phyloP scores from a whole-genome alignment of 2,888 invertebrate genomes.

The Dendrolimus houi region DNA sequence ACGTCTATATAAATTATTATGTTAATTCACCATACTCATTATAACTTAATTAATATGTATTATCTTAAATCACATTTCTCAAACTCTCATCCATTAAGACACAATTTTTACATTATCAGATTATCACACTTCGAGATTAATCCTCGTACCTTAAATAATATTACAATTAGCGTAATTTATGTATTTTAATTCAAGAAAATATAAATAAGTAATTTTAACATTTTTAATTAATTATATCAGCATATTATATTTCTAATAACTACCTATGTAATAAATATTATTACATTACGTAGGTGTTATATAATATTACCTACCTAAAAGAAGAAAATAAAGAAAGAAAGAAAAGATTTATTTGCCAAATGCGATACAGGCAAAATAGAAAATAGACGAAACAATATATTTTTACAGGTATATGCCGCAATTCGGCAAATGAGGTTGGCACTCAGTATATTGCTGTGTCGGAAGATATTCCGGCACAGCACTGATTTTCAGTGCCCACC shows the following conservation, averaged over 20 bases:
- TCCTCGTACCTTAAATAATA: slow-evolving; percentile 12
- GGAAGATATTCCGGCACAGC: too few species aligned
- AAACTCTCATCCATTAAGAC: slow-evolving; percentile 35
- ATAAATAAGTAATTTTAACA: slow-evolving; percentile 2
- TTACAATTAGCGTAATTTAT: neutral
- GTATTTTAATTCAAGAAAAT: neutral
- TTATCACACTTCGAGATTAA: slow-evolving; percentile 50
- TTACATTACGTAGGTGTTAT: too few species aligned
- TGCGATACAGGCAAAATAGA: too few species aligned
- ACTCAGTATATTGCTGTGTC: too few species aligned
- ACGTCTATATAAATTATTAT: neutral
- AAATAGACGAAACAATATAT: too few species aligned
- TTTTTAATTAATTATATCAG: slow-evolving; percentile 9
- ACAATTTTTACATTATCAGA: slow-evolving; percentile 49
- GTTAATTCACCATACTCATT: neutral
- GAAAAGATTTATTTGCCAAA: too few species aligned
- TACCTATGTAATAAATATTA: too few species aligned
- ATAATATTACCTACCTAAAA: too few species aligned
- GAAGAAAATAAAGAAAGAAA: too few species aligned
- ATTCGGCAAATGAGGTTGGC: too few species aligned
- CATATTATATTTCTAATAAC: slow-evolving; percentile 1
- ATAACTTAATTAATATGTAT: slow-evolving; percentile 29
- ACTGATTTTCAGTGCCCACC: too few species aligned
- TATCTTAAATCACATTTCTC: slow-evolving; percentile 61
- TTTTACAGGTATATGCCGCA: too few species aligned